Evolutionary conservation across 2,113 vertebrate species (phyloP).

Genomic region (Suncus etruscus): DNA sequence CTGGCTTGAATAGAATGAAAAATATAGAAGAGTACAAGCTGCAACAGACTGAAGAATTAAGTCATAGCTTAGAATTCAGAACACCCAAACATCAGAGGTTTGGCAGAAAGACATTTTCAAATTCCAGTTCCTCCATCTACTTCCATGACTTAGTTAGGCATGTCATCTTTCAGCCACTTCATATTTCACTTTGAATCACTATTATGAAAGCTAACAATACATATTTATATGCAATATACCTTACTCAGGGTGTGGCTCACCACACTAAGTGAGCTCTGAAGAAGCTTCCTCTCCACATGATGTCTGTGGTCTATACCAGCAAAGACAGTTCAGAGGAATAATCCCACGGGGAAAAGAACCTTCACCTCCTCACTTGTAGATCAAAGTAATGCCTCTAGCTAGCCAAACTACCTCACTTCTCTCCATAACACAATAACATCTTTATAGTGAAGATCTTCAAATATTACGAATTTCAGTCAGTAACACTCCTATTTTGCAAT

Average conservation of each 20-base stretch:
- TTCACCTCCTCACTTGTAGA: constrained; percentile 16
- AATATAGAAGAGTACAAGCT: background rate
- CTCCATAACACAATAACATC: constrained; percentile 70
- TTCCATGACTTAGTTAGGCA: background rate
- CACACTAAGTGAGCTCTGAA: background rate
- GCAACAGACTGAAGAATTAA: constrained; percentile 13
- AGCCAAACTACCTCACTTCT: constrained; percentile 55
- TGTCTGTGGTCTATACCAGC: background rate
- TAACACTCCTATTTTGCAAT: constrained; percentile 75
- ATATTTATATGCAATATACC: constrained; percentile 1
- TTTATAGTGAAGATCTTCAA: constrained; percentile 73
- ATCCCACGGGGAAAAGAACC: constrained; percentile 52
- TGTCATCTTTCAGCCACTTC: constrained; percentile 32
- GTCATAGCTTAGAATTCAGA: background rate
- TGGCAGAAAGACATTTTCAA: background rate
- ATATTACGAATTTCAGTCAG: constrained; percentile 68
- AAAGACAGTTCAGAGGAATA: constrained; percentile 24
- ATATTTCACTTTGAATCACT: constrained; percentile 32
- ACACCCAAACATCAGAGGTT: background rate
- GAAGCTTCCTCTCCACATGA: background rate
- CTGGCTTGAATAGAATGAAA: constrained; percentile 12
- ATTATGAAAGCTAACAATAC: background rate
- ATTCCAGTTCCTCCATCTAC: constrained; percentile 19
- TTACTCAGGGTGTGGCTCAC: background rate
- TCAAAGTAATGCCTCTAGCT: constrained; percentile 62